Conservation (phyloP, 1,140 invertebrate genomes). For the Triops longicaudatus region DNA sequence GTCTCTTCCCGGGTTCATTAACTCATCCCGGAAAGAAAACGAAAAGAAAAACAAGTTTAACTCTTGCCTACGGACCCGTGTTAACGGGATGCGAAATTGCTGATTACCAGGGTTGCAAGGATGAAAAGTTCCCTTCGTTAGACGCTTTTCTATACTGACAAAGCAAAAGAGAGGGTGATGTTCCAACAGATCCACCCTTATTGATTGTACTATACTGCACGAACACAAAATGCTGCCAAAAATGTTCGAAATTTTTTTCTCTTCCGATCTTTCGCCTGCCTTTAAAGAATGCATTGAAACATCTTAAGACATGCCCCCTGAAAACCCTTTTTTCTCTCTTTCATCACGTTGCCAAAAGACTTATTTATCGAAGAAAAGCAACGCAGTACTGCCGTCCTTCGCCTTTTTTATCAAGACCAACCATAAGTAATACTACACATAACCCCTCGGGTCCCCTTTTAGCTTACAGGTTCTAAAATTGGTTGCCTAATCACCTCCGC, state of each 20-base stretch:
- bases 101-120: neutral
- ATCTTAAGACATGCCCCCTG: neutral
- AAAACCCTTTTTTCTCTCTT: neutral
- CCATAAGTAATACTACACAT: conserved; percentile 4
- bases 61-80: neutral
- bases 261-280: neutral
- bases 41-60: neutral
- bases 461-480: conserved; percentile 8
- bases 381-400: neutral
- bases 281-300: neutral
- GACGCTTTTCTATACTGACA: neutral
- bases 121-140: neutral
- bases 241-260: neutral
- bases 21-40: neutral
- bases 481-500: neutral
- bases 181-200: neutral
- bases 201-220: neutral
- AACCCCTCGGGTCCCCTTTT: neutral
- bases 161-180: neutral
- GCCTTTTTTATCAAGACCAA: neutral
- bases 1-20: neutral
- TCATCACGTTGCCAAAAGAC: neutral
- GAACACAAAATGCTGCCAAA: neutral
- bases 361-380: neutral
- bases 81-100: neutral